These are phyloP conservation scores for Crioceris asparagi DNA, from an alignment of 2,888 invertebrate species.

Conservation along the genomic window DNA sequence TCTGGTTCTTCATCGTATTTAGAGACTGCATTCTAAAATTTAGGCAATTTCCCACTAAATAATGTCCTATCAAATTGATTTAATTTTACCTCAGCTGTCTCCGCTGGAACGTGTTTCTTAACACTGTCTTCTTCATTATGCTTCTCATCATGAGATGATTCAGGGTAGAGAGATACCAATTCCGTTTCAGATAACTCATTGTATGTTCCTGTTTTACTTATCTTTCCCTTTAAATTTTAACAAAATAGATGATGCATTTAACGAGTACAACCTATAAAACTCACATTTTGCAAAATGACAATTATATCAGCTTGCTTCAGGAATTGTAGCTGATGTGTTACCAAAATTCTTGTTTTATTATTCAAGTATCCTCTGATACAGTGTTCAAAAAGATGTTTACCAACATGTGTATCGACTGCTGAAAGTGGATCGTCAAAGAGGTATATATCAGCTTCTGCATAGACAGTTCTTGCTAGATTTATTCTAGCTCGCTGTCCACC, in stretches of 20 bases:
- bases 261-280: slow-evolving; percentile 7
- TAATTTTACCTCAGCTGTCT: slow-evolving; percentile 26
- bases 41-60: neutral
- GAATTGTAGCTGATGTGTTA: slow-evolving; percentile 78
- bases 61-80: neutral
- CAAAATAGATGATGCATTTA: neutral
- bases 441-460: slow-evolving; percentile 65
- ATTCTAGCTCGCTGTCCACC: slow-evolving; percentile 76
- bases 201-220: slow-evolving; percentile 48
- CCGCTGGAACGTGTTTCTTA: slow-evolving; percentile 23
- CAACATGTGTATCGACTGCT: slow-evolving; percentile 69
- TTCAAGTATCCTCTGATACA: slow-evolving; percentile 50
- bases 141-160: slow-evolving; percentile 19
- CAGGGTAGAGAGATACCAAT: slow-evolving; percentile 23
- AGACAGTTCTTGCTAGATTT: slow-evolving; percentile 66
- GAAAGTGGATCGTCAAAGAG: slow-evolving; percentile 70
- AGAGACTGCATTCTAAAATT: slow-evolving; percentile 1
- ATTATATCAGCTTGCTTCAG: slow-evolving; percentile 55
- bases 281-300: slow-evolving; percentile 52
- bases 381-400: slow-evolving; percentile 61
- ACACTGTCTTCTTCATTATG: slow-evolving; percentile 17
- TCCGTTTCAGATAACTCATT: slow-evolving; percentile 44
- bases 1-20: slow-evolving; percentile 37
- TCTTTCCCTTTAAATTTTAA: slow-evolving; percentile 43
- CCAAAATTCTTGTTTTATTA: slow-evolving; percentile 61